Base-by-base conservation (phyloP, 2,888 invertebrate species). In the Aelia acuminata region DNA sequence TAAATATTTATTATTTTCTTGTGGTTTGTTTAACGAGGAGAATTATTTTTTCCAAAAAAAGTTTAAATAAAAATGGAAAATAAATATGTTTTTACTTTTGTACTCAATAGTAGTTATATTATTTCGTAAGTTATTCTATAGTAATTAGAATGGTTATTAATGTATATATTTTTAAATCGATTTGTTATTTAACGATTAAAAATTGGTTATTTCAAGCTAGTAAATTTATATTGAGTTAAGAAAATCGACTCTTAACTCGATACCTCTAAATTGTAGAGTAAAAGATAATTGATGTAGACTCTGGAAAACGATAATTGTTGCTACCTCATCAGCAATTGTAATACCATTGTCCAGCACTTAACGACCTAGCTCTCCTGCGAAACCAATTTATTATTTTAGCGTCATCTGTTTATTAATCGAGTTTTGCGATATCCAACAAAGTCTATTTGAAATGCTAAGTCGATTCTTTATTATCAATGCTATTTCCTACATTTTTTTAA, bases 371-470 rank as follows among this genome's bases (percentile, higher is more conserved):
- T 7, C 15, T 1, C 1, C 26, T 3, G 26, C 15, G 26, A 57
- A 26, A 26, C 57, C 13, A 57, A 26, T 70, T 70, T 70, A 70
- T 70, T 70, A 70, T 35, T 70, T 57, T 70, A 70, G 18, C 20
- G 15, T 18, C 7, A 70, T 70, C 35, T 70, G 18, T 70, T 70
- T 70, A 20, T 31, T 70, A 70, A 70, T 35, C 31, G 63, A 70
- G 31, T 35, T 70, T 70, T 15, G 31, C 18, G 35, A 70, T 70
- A 70, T 70, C 35, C 63, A 70, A 20, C 31, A 70, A 70, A 70
- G 31, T 70, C 18, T 70, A 70, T 70, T 70, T 70, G 63, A 35
- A 35, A 70, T 70, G 63, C 63, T 35, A 70, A 70, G 35, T 70
- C 57, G 26, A 43, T 43, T 10, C 43, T 43, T 10, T 43, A 43